Evolutionary conservation across 2,113 vertebrate genomes (phyloP).

Genomic region (Pseudopodoces humilis): DNA sequence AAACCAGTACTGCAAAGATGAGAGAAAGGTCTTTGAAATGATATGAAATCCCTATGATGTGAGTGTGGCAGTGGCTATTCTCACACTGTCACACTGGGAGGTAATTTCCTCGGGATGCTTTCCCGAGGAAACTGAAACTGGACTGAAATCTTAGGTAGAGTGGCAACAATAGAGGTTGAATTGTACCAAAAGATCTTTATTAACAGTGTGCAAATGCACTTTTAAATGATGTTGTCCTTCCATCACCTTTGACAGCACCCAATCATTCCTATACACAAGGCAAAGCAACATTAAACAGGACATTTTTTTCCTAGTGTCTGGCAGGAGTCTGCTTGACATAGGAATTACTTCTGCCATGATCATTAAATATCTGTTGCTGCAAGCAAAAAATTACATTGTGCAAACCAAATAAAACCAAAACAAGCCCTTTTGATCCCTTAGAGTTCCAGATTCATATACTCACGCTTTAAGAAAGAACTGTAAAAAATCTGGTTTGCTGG

Average conservation of each 20-base stretch:
- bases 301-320: background rate
- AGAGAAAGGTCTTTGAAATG: slow-evolving; percentile 36
- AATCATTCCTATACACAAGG: background rate
- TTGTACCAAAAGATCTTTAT: background rate
- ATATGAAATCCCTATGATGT: background rate
- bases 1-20: slow-evolving; percentile 18
- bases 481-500: background rate
- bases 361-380: background rate
- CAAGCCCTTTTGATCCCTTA: background rate
- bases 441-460: background rate
- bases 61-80: slow-evolving; percentile 28
- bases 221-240: background rate
- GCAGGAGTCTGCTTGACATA: background rate
- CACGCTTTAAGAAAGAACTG: background rate
- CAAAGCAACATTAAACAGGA: background rate
- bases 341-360: background rate
- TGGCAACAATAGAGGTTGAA: background rate
- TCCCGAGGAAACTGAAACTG: background rate
- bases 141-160: background rate
- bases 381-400: background rate
- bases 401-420: background rate
- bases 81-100: background rate
- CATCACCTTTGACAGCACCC: background rate
- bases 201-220: background rate
- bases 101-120: background rate